A percentile compares a stretch with the other conserved stretches of the same genome.
These are phyloP conservation scores for Caerostris extrusa DNA, from an alignment of 1,140 invertebrate species.

Conservation along the genomic window DNA sequence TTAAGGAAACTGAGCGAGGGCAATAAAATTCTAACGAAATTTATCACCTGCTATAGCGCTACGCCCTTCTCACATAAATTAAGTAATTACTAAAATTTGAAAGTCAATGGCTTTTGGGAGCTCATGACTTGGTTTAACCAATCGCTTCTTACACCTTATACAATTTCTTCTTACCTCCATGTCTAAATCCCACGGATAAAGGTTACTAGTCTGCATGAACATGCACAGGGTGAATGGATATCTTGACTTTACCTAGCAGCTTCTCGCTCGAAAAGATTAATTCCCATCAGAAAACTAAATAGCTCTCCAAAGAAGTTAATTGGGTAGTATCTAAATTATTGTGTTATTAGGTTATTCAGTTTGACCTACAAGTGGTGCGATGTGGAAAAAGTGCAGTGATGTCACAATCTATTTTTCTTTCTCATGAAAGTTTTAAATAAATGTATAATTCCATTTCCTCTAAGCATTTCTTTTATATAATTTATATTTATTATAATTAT, in stretches of 20 bases:
- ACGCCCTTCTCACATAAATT: constrained; percentile 64
- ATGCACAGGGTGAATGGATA: not conserved
- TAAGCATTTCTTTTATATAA: too few species aligned
- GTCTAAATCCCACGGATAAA: not conserved
- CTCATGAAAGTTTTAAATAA: too few species aligned
- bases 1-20: constrained; percentile 56
- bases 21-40: constrained; percentile 68
- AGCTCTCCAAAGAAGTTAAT: not conserved
- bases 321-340: constrained; percentile 9
- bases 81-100: constrained; percentile 69
- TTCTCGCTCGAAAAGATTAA: not conserved
- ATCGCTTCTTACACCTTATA: not conserved
- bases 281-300: not conserved
- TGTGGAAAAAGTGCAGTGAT: too few species aligned
- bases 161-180: not conserved
- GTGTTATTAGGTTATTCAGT: constrained; percentile 10
- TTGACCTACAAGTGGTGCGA: not conserved
- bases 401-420: too few species aligned
- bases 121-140: constrained; percentile 14
- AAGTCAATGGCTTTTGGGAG: constrained; percentile 65
- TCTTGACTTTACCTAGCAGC: not conserved
- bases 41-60: constrained; percentile 53
- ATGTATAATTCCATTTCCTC: too few species aligned
- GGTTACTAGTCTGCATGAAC: not conserved
- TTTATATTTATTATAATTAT: too few species aligned